Percentiles rank a stretch among this genome's conserved stretches.
Evolutionary conservation across 2,113 vertebrate species (phyloP).

Genomic region (Siniperca knerii): DNA sequence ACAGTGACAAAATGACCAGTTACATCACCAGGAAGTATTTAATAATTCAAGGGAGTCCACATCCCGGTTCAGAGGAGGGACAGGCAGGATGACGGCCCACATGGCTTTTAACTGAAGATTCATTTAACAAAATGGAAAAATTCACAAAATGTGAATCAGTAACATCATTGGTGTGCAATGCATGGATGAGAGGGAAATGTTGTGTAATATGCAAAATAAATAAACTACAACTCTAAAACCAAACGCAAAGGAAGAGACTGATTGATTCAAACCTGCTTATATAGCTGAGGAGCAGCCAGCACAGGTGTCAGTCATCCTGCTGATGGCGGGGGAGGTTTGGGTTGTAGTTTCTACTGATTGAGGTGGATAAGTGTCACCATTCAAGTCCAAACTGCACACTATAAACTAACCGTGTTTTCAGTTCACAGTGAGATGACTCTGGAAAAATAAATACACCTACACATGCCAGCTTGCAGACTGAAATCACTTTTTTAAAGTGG

Average conservation of each 20-base stretch:
- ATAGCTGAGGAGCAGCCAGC: background rate
- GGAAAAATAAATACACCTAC: background rate
- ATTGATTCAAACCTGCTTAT: background rate
- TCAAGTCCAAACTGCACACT: background rate
- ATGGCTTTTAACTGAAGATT: background rate
- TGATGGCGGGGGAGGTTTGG: background rate
- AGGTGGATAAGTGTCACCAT: background rate
- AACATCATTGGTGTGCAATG: background rate
- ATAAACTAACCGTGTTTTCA: background rate
- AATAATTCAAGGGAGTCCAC: background rate
- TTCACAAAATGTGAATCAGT: background rate
- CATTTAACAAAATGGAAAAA: background rate
- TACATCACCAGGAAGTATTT: no score
- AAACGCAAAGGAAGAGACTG: background rate
- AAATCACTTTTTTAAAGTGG: background rate
- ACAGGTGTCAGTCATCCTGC: conserved; percentile 6
- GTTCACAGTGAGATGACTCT: background rate
- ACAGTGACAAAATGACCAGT: no score
- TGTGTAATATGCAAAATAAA: background rate
- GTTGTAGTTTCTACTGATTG: background rate
- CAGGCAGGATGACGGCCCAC: background rate
- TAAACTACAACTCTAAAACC: background rate
- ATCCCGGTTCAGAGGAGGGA: background rate
- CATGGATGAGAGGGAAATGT: background rate
- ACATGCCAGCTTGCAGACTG: background rate